phyloP scores from a whole-genome alignment of 1,140 invertebrate genomes.

The Thaumatotibia leucotreta region DNA sequence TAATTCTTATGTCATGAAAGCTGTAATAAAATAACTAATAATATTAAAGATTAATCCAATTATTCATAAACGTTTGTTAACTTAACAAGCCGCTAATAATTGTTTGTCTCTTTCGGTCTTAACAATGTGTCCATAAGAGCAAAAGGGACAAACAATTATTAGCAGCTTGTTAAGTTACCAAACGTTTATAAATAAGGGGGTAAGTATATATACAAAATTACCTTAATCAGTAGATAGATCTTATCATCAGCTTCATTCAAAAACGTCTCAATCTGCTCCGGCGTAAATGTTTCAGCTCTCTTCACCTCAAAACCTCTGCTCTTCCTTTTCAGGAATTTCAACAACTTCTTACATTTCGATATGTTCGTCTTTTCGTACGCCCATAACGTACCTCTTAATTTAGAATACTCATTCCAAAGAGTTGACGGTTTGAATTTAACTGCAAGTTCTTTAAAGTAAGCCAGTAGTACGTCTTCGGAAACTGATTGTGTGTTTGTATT shows the following conservation, averaged over 20 bases:
- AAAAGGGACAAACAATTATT: too few relatives aligned
- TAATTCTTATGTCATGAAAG: too few relatives aligned
- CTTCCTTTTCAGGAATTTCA: constrained; percentile 7
- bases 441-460: background rate
- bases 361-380: background rate
- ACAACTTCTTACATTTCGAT: constrained; percentile 1
- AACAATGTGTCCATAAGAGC: too few relatives aligned
- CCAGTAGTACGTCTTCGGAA: background rate
- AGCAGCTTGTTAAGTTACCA: too few relatives aligned
- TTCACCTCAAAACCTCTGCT: constrained; percentile 4
- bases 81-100: too few relatives aligned
- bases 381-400: background rate
- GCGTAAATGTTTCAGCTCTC: background rate
- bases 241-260: background rate
- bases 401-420: constrained; percentile 12
- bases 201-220: too few relatives aligned
- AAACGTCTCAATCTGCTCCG: background rate
- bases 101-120: too few relatives aligned
- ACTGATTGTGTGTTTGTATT: background rate
- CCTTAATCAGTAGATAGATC: constrained; percentile 2
- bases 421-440: background rate
- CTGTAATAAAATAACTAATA: too few relatives aligned
- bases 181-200: too few relatives aligned
- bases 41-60: too few relatives aligned
- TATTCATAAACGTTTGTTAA: too few relatives aligned